Conservation (phyloP, 2,113 vertebrate genomes). For the Lontra canadensis region DNA sequence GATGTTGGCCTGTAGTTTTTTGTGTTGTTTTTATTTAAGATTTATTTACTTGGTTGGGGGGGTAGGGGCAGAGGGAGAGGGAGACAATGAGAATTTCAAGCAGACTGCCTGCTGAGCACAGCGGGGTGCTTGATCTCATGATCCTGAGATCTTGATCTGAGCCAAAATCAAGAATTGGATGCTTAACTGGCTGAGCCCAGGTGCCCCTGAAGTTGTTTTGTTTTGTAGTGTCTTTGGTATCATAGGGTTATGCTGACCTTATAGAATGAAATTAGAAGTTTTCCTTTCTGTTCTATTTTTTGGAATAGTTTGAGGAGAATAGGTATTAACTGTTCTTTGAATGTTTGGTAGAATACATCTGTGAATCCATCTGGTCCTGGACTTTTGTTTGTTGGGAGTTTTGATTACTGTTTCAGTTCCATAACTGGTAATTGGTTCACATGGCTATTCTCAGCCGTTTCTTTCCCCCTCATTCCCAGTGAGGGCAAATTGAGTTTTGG, state of each 20-base stretch:
- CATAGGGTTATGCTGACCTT: neutral
- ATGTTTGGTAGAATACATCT: neutral
- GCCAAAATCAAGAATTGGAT: neutral
- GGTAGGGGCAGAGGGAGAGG: neutral
- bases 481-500: neutral
- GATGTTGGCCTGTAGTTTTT: neutral
- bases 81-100: neutral
- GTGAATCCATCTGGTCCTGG: neutral
- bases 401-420: neutral
- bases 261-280: neutral
- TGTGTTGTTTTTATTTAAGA: neutral
- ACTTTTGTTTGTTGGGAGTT: neutral
- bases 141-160: neutral
- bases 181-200: neutral
- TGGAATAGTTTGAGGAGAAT: neutral
- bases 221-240: neutral
- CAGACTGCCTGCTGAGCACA: neutral
- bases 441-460: neutral
- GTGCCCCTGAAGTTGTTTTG: neutral
- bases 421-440: neutral
- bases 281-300: neutral
- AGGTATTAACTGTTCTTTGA: neutral
- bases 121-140: neutral
- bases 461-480: neutral
- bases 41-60: neutral